Percentiles rank a stretch among this genome's conserved stretches.
Evolutionary conservation across 1,140 invertebrate genomes (phyloP).

Genomic region (Sycobia sp.): DNA sequence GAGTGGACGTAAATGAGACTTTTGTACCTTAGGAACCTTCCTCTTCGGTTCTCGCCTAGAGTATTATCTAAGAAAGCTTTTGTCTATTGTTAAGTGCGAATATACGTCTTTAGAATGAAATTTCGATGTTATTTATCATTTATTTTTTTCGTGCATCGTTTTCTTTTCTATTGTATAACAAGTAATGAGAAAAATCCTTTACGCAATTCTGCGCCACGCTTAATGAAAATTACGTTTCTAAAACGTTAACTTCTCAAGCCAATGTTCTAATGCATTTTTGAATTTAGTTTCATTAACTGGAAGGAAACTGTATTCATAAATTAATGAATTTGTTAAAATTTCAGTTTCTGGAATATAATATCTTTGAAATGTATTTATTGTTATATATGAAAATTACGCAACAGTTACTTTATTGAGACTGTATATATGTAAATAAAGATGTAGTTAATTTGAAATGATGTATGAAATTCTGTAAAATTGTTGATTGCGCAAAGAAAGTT

Average conservation of each 20-base stretch:
- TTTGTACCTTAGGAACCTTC: constrained; percentile 39
- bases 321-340: no score
- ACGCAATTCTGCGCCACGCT: not conserved
- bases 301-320: no score
- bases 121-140: not conserved
- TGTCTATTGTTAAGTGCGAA: constrained; percentile 20
- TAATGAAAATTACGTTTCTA: constrained; percentile 21
- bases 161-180: constrained; percentile 6
- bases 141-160: not conserved
- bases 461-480: no score
- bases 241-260: constrained; percentile 17
- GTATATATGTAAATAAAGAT: no score
- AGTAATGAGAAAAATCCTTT: constrained; percentile 14
- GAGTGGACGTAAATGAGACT: constrained; percentile 37
- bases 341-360: no score
- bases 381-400: no score
- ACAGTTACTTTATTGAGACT: no score
- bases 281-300: no score
- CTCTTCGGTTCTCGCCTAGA: constrained; percentile 24
- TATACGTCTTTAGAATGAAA: not conserved
- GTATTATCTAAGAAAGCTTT: constrained; percentile 29
- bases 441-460: no score
- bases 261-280: not conserved
- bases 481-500: no score
- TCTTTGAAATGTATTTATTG: no score